Percentiles rank a stretch among this genome's conserved stretches.
phyloP scores from a whole-genome alignment of 2,797 vertebrate genomes.

The Anguilla marmorata region DNA sequence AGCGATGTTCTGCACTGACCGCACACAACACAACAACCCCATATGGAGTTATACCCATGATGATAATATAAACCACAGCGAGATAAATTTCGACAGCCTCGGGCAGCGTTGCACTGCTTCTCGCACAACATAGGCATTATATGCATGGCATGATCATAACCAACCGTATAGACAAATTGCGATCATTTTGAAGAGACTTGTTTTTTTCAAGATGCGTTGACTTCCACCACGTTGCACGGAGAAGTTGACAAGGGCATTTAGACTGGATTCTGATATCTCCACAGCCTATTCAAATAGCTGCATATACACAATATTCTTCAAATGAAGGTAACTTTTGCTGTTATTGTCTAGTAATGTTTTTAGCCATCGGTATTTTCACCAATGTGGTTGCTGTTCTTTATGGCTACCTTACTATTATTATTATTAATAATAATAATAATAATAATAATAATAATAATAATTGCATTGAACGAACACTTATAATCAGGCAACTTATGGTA shows the following conservation, averaged over 20 bases:
- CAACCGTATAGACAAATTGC: slow-evolving; percentile 13
- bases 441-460: not conserved
- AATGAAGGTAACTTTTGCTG: slow-evolving; percentile 4
- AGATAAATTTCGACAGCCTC: slow-evolving; percentile 60
- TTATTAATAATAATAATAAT: slow-evolving; percentile 5
- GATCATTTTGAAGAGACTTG: not conserved
- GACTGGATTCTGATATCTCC: not conserved
- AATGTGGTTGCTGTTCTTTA: not conserved
- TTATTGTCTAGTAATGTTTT: not conserved
- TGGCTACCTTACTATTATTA: not conserved
- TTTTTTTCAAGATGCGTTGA: not conserved
- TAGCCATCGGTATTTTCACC: not conserved
- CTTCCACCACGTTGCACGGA: slow-evolving; percentile 2
- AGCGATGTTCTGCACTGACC: slow-evolving; percentile 42
- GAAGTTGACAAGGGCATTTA: not conserved
- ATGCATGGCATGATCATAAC: slow-evolving; percentile 40
- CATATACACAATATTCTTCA: not conserved
- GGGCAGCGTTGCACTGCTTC: slow-evolving; percentile 48
- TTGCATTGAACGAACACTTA: not conserved
- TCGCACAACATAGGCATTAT: slow-evolving; percentile 49
- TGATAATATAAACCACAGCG: slow-evolving; percentile 63
- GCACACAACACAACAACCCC: slow-evolving; percentile 47
- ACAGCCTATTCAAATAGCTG: not conserved
- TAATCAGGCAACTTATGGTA: not conserved
- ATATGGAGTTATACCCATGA: slow-evolving; percentile 61